These are phyloP conservation scores for Hedychridium roseum DNA, from an alignment of 2,888 invertebrate genomes.

Conservation along the genomic window DNA sequence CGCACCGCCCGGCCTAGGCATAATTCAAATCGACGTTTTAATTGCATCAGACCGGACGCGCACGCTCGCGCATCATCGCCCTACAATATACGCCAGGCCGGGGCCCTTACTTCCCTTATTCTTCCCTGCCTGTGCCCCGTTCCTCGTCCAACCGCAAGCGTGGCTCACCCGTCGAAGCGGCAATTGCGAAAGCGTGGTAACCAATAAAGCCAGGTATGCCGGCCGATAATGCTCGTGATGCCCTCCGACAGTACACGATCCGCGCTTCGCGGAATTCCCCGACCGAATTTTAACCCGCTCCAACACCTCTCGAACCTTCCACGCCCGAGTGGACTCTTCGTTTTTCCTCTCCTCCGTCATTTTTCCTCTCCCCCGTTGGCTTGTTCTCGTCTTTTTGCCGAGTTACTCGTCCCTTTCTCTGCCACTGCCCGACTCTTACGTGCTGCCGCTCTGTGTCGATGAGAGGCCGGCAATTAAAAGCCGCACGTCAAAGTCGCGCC, in stretches of 20 bases:
- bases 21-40: conserved; percentile 28
- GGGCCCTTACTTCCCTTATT: too few relatives aligned
- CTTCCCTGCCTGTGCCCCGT: too few relatives aligned
- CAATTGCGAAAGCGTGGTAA: conserved; percentile 15
- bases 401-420: not conserved
- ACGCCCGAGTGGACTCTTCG: not conserved
- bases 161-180: too few relatives aligned
- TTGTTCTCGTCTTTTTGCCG: not conserved
- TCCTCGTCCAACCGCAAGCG: conserved; percentile 13
- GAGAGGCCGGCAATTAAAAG: conserved; percentile 13
- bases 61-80: too few relatives aligned
- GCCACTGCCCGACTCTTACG: not conserved
- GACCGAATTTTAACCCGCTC: not conserved
- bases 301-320: too few relatives aligned
- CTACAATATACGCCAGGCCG: too few relatives aligned
- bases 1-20: too few relatives aligned
- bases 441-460: conserved; percentile 7
- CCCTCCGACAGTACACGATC: conserved; percentile 2
- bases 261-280: conserved; percentile 10
- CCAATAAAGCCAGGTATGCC: conserved; percentile 28
- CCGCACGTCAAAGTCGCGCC: conserved; percentile 9
- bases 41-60: conserved; percentile 23
- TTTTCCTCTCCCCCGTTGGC: conserved; percentile 4
- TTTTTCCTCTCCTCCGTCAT: not conserved
- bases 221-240: conserved; percentile 16